Evolutionary conservation across 1,140 invertebrate species (phyloP).

Genomic region (Lepidurus arcticus): DNA sequence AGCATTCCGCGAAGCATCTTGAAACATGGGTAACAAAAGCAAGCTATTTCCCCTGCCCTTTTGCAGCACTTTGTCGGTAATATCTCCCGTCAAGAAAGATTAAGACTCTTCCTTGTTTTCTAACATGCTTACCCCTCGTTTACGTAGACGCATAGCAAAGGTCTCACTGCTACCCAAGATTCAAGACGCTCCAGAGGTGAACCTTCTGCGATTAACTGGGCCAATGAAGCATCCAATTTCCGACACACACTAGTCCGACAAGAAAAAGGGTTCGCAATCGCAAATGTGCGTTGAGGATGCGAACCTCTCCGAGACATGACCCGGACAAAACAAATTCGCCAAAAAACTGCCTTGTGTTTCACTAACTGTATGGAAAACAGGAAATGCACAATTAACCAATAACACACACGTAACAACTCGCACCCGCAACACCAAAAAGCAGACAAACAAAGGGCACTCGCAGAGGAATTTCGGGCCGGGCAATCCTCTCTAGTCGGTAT

Average conservation of each 20-base stretch:
- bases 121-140: not conserved
- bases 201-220: not conserved
- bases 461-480: too few relatives aligned
- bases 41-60: not conserved
- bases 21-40: slow-evolving; percentile 19
- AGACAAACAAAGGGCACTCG: not conserved
- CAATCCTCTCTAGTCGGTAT: too few relatives aligned
- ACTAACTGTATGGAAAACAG: not conserved
- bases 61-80: not conserved
- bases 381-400: slow-evolving; percentile 3
- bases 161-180: slow-evolving; percentile 5
- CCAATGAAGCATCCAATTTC: not conserved
- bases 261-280: not conserved
- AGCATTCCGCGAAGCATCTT: slow-evolving; percentile 9
- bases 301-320: slow-evolving; percentile 4
- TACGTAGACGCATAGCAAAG: not conserved
- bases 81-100: not conserved
- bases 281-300: slow-evolving; percentile 12
- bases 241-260: slow-evolving; percentile 20
- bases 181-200: not conserved
- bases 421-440: not conserved
- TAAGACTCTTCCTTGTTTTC: not conserved
- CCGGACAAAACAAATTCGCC: not conserved
- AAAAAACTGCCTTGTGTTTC: not conserved
- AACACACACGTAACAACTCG: not conserved